Conservation (phyloP, 2,797 vertebrate genomes). For the Sphenodon punctatus region DNA sequence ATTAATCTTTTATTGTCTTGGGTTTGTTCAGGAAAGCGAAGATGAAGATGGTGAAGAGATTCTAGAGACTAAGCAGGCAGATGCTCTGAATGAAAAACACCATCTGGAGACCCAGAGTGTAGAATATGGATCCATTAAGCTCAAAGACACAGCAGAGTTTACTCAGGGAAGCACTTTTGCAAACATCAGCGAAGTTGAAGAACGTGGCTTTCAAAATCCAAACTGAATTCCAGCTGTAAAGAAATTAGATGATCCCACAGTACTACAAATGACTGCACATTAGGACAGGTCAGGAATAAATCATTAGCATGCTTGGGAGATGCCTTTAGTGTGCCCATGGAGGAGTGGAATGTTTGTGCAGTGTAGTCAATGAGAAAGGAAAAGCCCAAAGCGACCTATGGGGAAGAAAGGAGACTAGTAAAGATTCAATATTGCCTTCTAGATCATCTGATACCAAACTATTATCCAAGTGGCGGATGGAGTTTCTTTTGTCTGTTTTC, state of each 20-base stretch:
- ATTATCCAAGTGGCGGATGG: neutral
- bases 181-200: conserved; percentile 16
- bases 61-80: neutral
- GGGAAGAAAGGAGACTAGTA: neutral
- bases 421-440: neutral
- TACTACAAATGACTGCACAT: neutral
- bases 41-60: conserved; percentile 2
- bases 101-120: conserved; percentile 34
- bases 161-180: neutral
- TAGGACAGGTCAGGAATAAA: neutral
- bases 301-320: neutral
- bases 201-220: neutral
- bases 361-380: neutral
- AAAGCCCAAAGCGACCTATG: no score
- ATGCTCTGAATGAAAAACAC: conserved; percentile 33
- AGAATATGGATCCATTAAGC: conserved; percentile 66
- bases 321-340: neutral
- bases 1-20: neutral
- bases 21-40: conserved; percentile 47
- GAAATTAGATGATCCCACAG: neutral
- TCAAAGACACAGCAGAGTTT: neutral
- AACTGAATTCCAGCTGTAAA: neutral
- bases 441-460: neutral
- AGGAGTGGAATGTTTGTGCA: neutral
- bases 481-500: neutral